Evolutionary conservation across 2,113 vertebrate species (phyloP).

Genomic region (Reinhardtius hippoglossoides): DNA sequence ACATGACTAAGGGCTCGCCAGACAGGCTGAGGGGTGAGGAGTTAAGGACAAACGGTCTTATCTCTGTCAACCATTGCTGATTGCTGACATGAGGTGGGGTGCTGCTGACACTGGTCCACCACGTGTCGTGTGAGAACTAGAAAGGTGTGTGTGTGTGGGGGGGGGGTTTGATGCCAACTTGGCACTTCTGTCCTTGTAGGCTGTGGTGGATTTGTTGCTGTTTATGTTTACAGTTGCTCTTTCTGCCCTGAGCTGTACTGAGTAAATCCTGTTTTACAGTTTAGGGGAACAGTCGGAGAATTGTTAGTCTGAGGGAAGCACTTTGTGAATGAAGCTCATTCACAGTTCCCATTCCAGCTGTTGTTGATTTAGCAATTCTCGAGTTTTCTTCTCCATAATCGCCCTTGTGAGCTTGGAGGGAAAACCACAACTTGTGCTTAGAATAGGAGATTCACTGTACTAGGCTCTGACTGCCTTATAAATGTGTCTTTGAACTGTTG

Average conservation of each 20-base stretch:
- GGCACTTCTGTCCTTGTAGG: neutral
- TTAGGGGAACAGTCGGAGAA: constrained; percentile 25
- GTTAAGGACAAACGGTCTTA: constrained; percentile 67
- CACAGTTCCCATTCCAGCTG: constrained; percentile 48
- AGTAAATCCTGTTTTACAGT: constrained; percentile 34
- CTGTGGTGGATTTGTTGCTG: constrained; percentile 7
- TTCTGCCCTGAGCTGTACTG: constrained; percentile 1
- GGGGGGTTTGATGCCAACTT: neutral
- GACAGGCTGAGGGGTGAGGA: constrained; percentile 31
- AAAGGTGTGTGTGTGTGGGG: constrained; percentile 7
- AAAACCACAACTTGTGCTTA: constrained; percentile 45
- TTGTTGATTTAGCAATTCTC: constrained; percentile 51
- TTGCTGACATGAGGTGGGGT: constrained; percentile 42
- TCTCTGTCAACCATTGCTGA: constrained; percentile 61
- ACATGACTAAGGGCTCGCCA: constrained; percentile 31
- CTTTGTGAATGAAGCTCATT: constrained; percentile 59
- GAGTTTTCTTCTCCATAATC: constrained; percentile 50
- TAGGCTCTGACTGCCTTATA: constrained; percentile 12
- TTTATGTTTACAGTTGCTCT: constrained; percentile 21
- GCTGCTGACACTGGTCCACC: constrained; percentile 1
- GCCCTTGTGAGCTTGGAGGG: constrained; percentile 35
- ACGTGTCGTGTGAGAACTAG: constrained; percentile 37
- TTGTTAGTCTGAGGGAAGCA: constrained; percentile 29
- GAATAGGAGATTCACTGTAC: constrained; percentile 55
- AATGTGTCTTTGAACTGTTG: constrained; percentile 20